Evolutionary conservation across 2,888 invertebrate species (phyloP), one percentile per base, ranked within the genome.

Genomic region (Clistopyga incitator): DNA sequence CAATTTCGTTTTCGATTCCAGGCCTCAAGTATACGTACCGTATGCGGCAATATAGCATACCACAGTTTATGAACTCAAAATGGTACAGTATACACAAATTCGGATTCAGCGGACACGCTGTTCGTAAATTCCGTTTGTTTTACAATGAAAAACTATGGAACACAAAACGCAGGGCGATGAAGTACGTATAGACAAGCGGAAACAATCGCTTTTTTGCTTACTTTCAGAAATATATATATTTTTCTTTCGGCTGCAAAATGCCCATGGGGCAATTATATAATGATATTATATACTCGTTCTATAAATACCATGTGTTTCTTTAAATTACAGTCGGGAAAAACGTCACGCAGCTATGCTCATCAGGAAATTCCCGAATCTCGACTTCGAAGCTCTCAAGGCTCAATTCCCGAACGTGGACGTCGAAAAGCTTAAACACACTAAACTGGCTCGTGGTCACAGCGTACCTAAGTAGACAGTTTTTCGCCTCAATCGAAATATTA

Each of bases 371-470:
- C 98, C 98, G 0, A 94, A 98, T 90, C 93, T 97, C 92, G 96
- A 97, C 90, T 91, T 96, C 91, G 95, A 96, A 80, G 94, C 95
- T 75, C 90, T 98, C 25, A 95, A 96, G 90, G 94, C 95, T 82
- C 95, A 96, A 89, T 98, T 96, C 93, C 98, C 98, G 4, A 93
- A 95, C 90, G 96, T 97, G 6, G 95, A 98, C 92, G 93, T 98
- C 70, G 95, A 97, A 82, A 95, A 95, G 91, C 94, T 96, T 1
- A 95, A 95, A 87, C 91, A 91, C 6, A 92, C 92, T 65, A 94
- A 94, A 86, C 96, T 95, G 92, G 93, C 95, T 13, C 94, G 95
- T 87, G 96, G 96, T 15, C 96, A 97, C 92, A 95, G 87, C 92
- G 89, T 95, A 68, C 95, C 95, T 20, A 38, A 76, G 25, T 56